Evolutionary conservation across 1,140 invertebrate species (phyloP), one percentile per base, ranked within the genome.

Genomic region (Heterodera carotae): DNA sequence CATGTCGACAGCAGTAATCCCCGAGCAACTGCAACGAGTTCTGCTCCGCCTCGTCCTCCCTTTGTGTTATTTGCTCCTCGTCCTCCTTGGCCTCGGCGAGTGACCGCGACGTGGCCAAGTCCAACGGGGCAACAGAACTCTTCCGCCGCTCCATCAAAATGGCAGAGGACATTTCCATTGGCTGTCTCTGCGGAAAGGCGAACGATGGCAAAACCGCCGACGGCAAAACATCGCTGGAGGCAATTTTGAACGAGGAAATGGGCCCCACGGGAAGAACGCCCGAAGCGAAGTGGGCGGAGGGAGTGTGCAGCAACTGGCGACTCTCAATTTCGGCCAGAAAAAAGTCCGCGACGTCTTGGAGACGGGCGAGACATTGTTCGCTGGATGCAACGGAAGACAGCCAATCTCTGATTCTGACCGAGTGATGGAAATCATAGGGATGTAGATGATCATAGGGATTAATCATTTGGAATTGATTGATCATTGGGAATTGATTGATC

Each of bases 1-100:
- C 85, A 18, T 83, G 84, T 18, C 67, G 48, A 70, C 78, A 69
- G 34, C 77, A 81, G 59, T 80, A 87, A n/a, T 85, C 56, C 5
- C 84, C 70, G 5, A 86, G 68, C 56, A 77, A 71, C 18, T 76
- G 56, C 15, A 79, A 71, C 10, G 84, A 81, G 59, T 84, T 84
- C 36, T 84, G 69, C 34, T 85, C 81, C n/a, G 79, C 69, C 43
- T 78, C 43, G 36, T 69, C 77, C 22, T 59, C 15, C 29, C 27
- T 8, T 3, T n/a, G 10, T 60, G 22, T 22, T 25, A n/a, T 53
- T 73, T 29, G 18, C 27, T 39, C n/a, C 22, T n/a, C 70, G 18
- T n/a, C 53, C 62, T 73, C 62, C 53, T 29, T 27, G 18, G 27
- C 36, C 34, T 74, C 36, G 18, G 33, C 64, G 7, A 22, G 59